These are phyloP conservation scores for Eupithecia dodoneata DNA, from an alignment of 2,888 invertebrate genomes.

Conservation along the genomic window DNA sequence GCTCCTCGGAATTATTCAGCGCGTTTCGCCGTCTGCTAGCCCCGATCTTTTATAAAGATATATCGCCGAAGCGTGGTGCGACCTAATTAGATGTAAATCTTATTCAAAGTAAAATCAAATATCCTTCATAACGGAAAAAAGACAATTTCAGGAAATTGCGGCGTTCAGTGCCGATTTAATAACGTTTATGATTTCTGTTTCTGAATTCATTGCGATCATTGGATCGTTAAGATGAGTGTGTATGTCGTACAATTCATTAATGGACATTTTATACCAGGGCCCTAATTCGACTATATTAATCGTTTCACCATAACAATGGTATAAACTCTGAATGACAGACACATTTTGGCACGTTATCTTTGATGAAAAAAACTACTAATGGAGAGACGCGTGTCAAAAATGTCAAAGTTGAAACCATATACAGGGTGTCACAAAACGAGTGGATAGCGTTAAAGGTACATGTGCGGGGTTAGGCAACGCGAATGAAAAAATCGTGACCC, in stretches of 20 bases:
- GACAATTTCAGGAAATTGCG: constrained; percentile 25
- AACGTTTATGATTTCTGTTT: constrained; percentile 28
- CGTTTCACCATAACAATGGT: background rate
- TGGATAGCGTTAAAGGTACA: too few relatives aligned
- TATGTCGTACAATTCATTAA: constrained; percentile 14
- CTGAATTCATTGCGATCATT: constrained; percentile 23
- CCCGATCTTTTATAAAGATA: constrained; percentile 52
- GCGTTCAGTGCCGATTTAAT: constrained; percentile 23
- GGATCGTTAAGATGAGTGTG: background rate
- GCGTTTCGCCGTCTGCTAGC: constrained; percentile 43
- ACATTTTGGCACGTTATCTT: background rate
- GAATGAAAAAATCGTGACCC: too few relatives aligned
- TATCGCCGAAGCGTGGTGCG: constrained; percentile 48
- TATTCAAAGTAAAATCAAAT: constrained; percentile 45
- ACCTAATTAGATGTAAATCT: constrained; percentile 53
- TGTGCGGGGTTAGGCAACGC: too few relatives aligned
- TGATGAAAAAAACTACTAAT: background rate
- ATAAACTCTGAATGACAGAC: too few relatives aligned
- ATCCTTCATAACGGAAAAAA: constrained; percentile 32
- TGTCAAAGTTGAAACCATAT: background rate
- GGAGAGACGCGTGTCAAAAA: background rate
- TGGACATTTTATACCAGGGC: constrained; percentile 10
- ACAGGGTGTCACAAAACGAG: too few relatives aligned
- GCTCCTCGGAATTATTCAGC: constrained; percentile 48
- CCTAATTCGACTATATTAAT: background rate